phyloP scores from a whole-genome alignment of 2,888 invertebrate species.

The Ypsolopha sequella region DNA sequence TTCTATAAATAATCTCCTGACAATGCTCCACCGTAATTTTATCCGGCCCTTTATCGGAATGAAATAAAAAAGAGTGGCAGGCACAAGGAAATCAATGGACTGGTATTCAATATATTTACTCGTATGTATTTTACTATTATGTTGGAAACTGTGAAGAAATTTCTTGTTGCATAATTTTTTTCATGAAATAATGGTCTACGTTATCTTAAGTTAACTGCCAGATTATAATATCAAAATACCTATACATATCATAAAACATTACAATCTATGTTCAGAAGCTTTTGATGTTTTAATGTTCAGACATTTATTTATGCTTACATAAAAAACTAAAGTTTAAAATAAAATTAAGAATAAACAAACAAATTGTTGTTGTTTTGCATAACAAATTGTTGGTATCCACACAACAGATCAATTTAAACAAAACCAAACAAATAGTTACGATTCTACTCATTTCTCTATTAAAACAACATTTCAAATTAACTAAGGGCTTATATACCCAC shows the following conservation, averaged over 20 bases:
- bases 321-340: too few species aligned
- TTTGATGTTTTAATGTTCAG: too few species aligned
- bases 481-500: constrained; percentile 48
- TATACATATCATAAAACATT: too few species aligned
- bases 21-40: constrained; percentile 60
- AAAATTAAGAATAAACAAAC: too few species aligned
- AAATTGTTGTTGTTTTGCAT: background rate
- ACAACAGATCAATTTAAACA: background rate
- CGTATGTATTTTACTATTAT: too few species aligned
- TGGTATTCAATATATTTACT: constrained; percentile 10
- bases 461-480: constrained; percentile 39
- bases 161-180: too few species aligned
- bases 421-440: constrained; percentile 2
- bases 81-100: constrained; percentile 36
- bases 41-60: constrained; percentile 63
- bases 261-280: too few species aligned
- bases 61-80: constrained; percentile 46
- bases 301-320: too few species aligned
- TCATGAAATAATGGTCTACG: too few species aligned
- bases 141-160: too few species aligned
- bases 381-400: background rate
- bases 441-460: constrained; percentile 27
- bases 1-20: constrained; percentile 67
- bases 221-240: too few species aligned
- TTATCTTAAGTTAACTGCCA: too few species aligned